Evolutionary conservation across 2,797 vertebrate species (phyloP).

Genomic region (Cuculus canorus): DNA sequence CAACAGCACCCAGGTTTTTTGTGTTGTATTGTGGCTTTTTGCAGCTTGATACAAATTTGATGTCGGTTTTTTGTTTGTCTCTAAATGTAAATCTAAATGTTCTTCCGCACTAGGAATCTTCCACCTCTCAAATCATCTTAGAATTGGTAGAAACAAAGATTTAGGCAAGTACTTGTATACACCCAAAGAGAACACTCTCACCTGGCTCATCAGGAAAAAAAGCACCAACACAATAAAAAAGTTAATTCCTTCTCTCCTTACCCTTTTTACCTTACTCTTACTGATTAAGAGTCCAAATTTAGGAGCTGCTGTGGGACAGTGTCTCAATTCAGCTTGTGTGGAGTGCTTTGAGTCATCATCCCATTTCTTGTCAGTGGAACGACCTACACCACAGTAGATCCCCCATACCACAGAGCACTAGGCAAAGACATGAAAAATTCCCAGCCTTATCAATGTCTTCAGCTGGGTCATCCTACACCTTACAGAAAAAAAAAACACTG

Average conservation of each 20-base stretch:
- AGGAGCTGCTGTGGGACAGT: not conserved
- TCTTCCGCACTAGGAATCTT: not conserved
- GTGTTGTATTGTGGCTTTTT: not conserved
- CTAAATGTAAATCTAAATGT: not conserved
- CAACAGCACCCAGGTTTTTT: not conserved
- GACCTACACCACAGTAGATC: rapidly evolving
- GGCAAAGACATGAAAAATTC: not conserved
- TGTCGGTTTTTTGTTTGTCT: not conserved
- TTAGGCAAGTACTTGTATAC: not conserved
- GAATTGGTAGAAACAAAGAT: not conserved
- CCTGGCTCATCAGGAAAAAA: not conserved
- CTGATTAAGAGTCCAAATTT: not conserved
- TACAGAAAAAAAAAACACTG: not conserved
- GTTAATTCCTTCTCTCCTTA: not conserved
- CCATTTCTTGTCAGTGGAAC: not conserved
- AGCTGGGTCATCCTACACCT: not conserved
- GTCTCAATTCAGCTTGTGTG: not conserved
- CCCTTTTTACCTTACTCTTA: not conserved
- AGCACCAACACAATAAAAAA: rapidly evolving
- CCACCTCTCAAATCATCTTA: not conserved
- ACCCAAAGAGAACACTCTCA: not conserved
- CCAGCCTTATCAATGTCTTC: not conserved
- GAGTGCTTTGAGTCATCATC: not conserved
- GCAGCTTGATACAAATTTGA: not conserved
- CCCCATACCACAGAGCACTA: not conserved